Percentiles rank a stretch among this genome's conserved stretches.
Conservation (phyloP, 1,140 invertebrate genomes). For the Cotesia typhae region DNA sequence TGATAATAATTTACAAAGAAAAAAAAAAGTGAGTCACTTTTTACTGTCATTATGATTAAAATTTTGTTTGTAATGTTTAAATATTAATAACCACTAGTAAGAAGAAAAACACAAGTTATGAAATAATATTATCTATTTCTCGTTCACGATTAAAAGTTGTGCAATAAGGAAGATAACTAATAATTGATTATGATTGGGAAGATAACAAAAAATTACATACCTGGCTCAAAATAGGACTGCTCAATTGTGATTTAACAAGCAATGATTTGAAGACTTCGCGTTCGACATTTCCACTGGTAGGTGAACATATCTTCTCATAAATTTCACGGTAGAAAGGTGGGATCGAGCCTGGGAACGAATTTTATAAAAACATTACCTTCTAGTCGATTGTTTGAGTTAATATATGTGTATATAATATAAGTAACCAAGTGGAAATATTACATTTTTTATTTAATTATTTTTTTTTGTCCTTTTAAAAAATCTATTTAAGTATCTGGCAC, state of each 20-base stretch:
- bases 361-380: neutral
- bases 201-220: conserved; percentile 51
- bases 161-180: neutral
- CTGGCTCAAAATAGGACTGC: conserved; percentile 69
- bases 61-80: no score
- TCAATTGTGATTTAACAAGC: conserved; percentile 71
- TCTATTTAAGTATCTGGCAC: neutral
- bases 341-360: conserved; percentile 67
- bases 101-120: no score
- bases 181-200: conserved; percentile 7
- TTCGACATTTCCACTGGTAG: conserved; percentile 70
- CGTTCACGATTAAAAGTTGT: no score
- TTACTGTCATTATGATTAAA: no score
- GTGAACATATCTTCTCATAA: conserved; percentile 71
- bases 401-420: no score
- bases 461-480: neutral
- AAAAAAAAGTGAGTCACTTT: no score
- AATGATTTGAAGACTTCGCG: conserved; percentile 72
- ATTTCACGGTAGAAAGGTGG: conserved; percentile 72
- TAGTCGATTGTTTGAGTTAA: neutral
- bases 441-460: no score
- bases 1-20: no score
- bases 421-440: no score
- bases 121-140: no score
- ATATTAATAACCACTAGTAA: no score